Percentiles rank a stretch among this genome's conserved stretches.
These are phyloP conservation scores for Manis pentadactyla DNA, from an alignment of 2,797 vertebrate species.

Conservation along the genomic window DNA sequence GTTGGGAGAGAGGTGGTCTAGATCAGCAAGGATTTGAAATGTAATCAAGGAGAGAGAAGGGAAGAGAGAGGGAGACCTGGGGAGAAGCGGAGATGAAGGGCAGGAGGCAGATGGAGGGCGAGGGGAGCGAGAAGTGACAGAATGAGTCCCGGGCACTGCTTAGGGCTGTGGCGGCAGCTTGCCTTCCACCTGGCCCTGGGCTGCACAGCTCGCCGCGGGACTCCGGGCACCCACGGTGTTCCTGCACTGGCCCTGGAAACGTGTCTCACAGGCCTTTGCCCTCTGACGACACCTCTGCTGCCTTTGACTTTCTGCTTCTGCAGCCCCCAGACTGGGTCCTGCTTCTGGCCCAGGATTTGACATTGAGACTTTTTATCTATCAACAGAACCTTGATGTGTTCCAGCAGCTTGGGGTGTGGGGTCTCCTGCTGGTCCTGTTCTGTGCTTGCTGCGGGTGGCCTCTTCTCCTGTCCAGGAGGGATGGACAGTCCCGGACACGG, in stretches of 20 bases:
- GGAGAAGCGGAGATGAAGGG: no score
- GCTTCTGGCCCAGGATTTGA: background rate
- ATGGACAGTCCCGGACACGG: rapidly evolving
- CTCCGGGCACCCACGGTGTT: background rate
- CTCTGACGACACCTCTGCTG: rapidly evolving
- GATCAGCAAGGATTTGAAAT: background rate
- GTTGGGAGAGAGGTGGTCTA: background rate
- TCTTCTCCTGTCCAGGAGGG: background rate
- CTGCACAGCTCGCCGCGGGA: rapidly evolving
- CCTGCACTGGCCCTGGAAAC: rapidly evolving
- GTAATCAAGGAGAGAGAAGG: background rate
- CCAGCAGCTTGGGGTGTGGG: no score
- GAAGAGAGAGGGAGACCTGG: background rate
- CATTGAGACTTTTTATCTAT: background rate
- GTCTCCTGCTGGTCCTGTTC: background rate
- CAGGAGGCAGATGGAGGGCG: no score
- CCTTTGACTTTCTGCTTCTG: background rate
- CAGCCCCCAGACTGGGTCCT: background rate
- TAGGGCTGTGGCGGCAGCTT: background rate
- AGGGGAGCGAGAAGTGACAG: background rate
- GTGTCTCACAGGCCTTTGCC: rapidly evolving
- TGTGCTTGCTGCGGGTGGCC: rapidly evolving
- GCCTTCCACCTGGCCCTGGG: background rate
- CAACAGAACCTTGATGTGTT: no score
- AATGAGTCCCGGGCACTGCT: rapidly evolving